Percentiles rank a stretch among this genome's conserved stretches.
Evolutionary conservation across 2,113 vertebrate genomes (phyloP).

Genomic region (Budorcas taxicolor): DNA sequence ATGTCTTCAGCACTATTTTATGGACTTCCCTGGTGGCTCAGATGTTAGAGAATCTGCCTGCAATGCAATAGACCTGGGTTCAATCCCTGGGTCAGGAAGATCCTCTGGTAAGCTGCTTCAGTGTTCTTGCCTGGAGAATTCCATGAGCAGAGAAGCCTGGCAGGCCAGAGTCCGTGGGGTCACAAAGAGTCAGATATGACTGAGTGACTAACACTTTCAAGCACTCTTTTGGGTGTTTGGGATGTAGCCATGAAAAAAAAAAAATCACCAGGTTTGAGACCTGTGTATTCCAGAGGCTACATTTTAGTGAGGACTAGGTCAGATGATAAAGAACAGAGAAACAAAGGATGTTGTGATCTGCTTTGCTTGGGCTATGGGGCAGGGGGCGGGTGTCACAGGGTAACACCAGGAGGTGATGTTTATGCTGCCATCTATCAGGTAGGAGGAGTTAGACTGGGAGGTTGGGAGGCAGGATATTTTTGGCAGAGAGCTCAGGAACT

Average conservation of each 20-base stretch:
- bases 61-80: not conserved
- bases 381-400: fast-evolving
- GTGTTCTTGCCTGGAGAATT: not conserved
- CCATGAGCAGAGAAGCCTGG: not conserved
- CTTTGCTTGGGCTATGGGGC: not conserved
- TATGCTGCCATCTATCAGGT: not conserved
- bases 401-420: not conserved
- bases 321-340: not conserved
- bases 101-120: not conserved
- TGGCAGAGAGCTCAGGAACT: not conserved
- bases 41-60: not conserved
- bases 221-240: not conserved
- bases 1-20: not conserved
- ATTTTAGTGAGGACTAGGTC: not conserved
- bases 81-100: not conserved
- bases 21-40: not conserved
- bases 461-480: not conserved
- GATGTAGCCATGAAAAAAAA: not conserved
- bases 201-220: not conserved
- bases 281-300: not conserved
- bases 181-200: not conserved
- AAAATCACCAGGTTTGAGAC: not conserved
- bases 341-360: not conserved
- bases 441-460: not conserved
- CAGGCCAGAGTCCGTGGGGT: not conserved